A percentile compares a stretch with the other conserved stretches of the same genome.
phyloP scores from a whole-genome alignment of 92 coral and sea anemone species.

The Ricordea florida region DNA sequence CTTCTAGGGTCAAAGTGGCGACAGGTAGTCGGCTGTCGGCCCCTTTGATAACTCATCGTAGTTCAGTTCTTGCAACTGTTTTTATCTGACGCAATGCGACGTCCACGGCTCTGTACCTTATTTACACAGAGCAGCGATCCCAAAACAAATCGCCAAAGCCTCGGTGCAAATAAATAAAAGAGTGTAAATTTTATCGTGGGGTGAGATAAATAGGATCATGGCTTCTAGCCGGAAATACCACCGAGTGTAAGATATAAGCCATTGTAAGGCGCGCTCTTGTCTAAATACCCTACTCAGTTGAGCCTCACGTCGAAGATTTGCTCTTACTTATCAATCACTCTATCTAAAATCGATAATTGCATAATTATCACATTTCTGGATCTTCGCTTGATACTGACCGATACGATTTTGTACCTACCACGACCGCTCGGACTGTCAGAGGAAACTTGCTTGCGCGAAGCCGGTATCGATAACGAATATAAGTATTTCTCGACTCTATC shows the following conservation, averaged over 20 bases:
- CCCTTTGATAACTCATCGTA: conserved; percentile 80
- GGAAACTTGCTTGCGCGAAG: conserved; percentile 8
- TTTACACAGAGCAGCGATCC: conserved; percentile 71
- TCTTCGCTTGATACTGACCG: conserved; percentile 89
- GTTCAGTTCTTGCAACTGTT: conserved; percentile 7
- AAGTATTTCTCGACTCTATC: conserved; percentile 28
- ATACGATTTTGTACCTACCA: conserved; percentile 81
- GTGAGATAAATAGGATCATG: conserved; percentile 51
- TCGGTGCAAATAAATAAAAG: neutral
- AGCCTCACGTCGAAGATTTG: conserved; percentile 62
- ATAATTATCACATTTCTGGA: conserved; percentile 97
- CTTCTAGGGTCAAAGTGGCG: conserved; percentile 99
- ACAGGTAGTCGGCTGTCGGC: conserved; percentile 97
- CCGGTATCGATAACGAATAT: neutral
- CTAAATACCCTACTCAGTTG: conserved; percentile 60
- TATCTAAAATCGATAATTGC: conserved; percentile 99
- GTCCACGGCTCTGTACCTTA: conserved; percentile 11
- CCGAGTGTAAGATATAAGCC: conserved; percentile 37
- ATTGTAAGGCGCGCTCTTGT: conserved; percentile 55
- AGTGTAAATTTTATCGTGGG: conserved; percentile 12
- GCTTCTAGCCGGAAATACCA: conserved; percentile 87
- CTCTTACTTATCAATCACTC: conserved; percentile 86
- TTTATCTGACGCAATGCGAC: neutral
- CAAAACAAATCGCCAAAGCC: conserved; percentile 48
- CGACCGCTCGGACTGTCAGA: neutral